phyloP scores from a whole-genome alignment of 2,888 invertebrate species.

The Pecten maximus region DNA sequence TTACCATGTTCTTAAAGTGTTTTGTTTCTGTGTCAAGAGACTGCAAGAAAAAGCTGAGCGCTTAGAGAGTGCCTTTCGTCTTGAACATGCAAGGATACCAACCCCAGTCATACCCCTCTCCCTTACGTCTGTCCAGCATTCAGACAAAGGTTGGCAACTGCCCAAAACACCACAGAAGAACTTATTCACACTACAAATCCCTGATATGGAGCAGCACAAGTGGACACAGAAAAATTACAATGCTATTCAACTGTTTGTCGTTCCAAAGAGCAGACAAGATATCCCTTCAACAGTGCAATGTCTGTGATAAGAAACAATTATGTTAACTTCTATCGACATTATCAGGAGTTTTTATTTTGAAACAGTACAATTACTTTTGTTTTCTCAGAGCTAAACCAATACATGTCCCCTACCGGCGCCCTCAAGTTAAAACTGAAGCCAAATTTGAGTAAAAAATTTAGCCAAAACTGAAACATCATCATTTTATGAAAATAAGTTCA shows the following conservation, averaged over 20 bases:
- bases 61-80: not conserved
- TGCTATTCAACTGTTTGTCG: too few species aligned
- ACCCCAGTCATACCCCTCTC: not conserved
- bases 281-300: not conserved
- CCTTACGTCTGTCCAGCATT: not conserved
- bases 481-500: too few species aligned
- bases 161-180: not conserved
- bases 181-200: not conserved
- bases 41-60: conserved; percentile 15
- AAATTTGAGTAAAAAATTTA: too few species aligned
- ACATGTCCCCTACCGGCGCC: too few species aligned
- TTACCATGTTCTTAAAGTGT: not conserved
- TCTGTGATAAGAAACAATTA: not conserved
- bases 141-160: not conserved
- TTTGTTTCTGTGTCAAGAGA: not conserved
- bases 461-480: too few species aligned
- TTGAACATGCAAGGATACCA: not conserved
- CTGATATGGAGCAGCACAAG: not conserved
- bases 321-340: too few species aligned
- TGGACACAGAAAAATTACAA: not conserved
- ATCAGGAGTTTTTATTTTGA: too few species aligned
- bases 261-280: not conserved
- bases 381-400: too few species aligned
- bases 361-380: too few species aligned
- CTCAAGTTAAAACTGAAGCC: too few species aligned